Percentiles rank a stretch among this genome's conserved stretches.
Evolutionary conservation across 2,113 vertebrate species (phyloP).

Genomic region (Pedetes capensis): DNA sequence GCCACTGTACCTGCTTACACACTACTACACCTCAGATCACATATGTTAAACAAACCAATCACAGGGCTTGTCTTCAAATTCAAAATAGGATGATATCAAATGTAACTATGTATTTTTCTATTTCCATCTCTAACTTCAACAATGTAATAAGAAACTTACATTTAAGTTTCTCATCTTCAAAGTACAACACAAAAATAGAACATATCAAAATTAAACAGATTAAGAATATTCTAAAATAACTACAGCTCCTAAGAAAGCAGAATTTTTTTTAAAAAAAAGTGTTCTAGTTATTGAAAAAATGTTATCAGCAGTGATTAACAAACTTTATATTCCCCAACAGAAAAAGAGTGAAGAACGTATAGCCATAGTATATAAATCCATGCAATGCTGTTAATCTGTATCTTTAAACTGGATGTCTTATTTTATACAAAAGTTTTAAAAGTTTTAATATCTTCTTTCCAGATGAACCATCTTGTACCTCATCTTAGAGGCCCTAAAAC

Average conservation of each 20-base stretch:
- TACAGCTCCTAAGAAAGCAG: neutral
- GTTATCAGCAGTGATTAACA: neutral
- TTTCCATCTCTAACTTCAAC: neutral
- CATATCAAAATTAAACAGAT: neutral
- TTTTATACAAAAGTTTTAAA: neutral
- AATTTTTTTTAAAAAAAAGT: neutral
- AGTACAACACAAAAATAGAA: neutral
- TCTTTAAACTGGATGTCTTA: neutral
- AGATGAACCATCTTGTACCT: neutral
- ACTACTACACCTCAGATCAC: neutral
- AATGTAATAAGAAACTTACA: neutral
- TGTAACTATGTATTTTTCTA: neutral
- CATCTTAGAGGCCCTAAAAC: neutral
- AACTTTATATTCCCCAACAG: neutral
- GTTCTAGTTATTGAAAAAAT: neutral
- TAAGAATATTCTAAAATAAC: constrained; percentile 15
- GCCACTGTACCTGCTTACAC: neutral
- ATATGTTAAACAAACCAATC: neutral
- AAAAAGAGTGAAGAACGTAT: neutral
- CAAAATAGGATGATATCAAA: neutral
- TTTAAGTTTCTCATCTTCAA: neutral
- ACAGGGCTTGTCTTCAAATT: neutral
- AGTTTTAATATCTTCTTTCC: neutral
- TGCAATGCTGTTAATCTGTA: neutral
- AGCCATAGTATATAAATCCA: neutral